Base-by-base conservation (phyloP, 2,113 vertebrate species). In the Pionites leucogaster region DNA sequence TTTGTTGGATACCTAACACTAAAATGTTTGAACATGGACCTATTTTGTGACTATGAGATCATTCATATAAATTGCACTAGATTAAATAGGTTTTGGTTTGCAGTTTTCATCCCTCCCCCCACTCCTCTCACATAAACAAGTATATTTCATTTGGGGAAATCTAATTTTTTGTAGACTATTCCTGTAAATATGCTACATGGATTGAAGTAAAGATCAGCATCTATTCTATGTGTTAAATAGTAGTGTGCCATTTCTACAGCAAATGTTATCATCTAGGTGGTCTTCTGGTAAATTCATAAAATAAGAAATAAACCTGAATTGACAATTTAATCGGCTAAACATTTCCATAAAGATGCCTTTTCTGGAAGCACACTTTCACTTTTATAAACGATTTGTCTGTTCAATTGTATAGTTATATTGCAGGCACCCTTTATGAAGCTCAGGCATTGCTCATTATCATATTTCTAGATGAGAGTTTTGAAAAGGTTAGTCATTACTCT, bases 1-100 rank as follows among this genome's bases (percentile, higher is more conserved):
- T 81, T 88, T 92, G 60, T 94, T 95, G 91, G 72, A 84, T 85
- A 93, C 78, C 80, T 95, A 95, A 88, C 70, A 74, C 60, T 62
- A 64, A 47, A 75, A 46, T 91, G 33, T 82, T 97, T 97, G 91
- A 95, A 42, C 39, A 25, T 59, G 70, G 72, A 83, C 75, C 91
- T 96, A 92, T 83, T 95, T 78, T 82, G 91, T 90, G 63, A n/a
- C 71, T 79, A 29, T 92, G 96, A 97, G 84, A 94, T 97, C 95
- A 92, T 89, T 97, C 71, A 71, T 41, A 83, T 93, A 95, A 97
- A 97, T 91, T 91, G 47, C 47, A 52, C 23, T 67, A 83, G 60
- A 94, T 85, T 88, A 82, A 94, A 95, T 52, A 65, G 80, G 47
- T 62, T 93, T 90, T 82, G 62, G 77, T 90, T 96, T 82, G 62